Conservation (phyloP, 2,888 invertebrate species). For the Nomada hirtipes region DNA sequence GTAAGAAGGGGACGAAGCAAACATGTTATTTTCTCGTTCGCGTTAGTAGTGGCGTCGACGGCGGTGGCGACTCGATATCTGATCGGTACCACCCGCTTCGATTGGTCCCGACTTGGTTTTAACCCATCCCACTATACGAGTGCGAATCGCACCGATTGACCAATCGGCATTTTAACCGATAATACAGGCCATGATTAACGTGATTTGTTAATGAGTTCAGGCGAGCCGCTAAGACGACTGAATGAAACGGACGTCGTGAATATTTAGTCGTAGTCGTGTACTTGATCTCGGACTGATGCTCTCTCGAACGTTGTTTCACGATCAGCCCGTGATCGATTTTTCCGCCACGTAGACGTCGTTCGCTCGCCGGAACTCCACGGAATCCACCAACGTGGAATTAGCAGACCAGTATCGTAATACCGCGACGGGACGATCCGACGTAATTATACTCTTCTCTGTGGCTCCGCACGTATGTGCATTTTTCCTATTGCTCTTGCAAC, state of each 20-base stretch:
- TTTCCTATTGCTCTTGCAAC: too few species aligned
- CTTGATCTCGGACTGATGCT: constrained; percentile 48
- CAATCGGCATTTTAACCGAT: constrained; percentile 78
- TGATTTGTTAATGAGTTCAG: constrained; percentile 80
- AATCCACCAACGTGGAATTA: neutral
- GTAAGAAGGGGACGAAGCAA: constrained; percentile 57
- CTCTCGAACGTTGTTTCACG: constrained; percentile 3
- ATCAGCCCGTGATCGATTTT: constrained; percentile 26
- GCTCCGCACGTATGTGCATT: too few species aligned
- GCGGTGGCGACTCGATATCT: constrained; percentile 66
- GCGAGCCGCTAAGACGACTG: constrained; percentile 64
- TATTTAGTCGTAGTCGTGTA: constrained; percentile 61
- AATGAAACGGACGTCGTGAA: constrained; percentile 67
- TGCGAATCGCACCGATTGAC: constrained; percentile 66
- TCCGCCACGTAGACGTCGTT: constrained; percentile 1
- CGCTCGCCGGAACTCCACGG: neutral
- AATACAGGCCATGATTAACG: constrained; percentile 80
- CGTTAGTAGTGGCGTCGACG: constrained; percentile 8
- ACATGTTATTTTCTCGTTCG: constrained; percentile 79
- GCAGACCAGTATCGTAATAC: neutral
- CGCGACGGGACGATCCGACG: neutral
- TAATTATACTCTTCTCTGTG: neutral
- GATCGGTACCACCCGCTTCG: constrained; percentile 72
- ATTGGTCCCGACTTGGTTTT: constrained; percentile 76
- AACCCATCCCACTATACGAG: constrained; percentile 76